A percentile compares a stretch with the other conserved stretches of the same genome.
Conservation (phyloP, 2,888 invertebrate genomes). For the Synanthedon vespiformis region DNA sequence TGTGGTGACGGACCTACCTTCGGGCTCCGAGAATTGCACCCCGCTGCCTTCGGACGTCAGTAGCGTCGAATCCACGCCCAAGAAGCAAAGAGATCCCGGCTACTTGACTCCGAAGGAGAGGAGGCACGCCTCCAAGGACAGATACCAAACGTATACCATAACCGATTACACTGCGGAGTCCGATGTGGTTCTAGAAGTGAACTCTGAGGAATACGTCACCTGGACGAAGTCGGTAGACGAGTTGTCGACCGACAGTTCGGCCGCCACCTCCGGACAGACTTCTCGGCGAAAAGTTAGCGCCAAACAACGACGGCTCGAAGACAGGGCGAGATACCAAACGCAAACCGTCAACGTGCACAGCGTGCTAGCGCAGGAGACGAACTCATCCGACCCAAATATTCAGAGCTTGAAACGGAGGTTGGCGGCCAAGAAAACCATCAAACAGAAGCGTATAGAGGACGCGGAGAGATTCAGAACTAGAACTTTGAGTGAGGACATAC, state of each 20-base stretch:
- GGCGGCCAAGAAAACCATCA: slow-evolving; percentile 59
- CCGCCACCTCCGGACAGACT: slow-evolving; percentile 40
- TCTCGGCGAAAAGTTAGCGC: slow-evolving; percentile 65
- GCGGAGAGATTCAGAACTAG: slow-evolving; percentile 81
- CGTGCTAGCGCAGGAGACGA: slow-evolving; percentile 25
- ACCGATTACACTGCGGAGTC: slow-evolving; percentile 59
- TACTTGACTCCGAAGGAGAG: slow-evolving; percentile 82
- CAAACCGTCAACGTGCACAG: slow-evolving; percentile 63
- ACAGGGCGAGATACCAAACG: slow-evolving; percentile 78
- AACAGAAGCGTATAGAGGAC: slow-evolving; percentile 73
- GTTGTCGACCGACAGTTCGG: slow-evolving; percentile 44
- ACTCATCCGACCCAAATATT: slow-evolving; percentile 38
- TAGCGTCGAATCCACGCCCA: slow-evolving; percentile 82
- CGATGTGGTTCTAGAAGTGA: slow-evolving; percentile 35
- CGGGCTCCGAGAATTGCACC: slow-evolving; percentile 68
- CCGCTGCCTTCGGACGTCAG: slow-evolving; percentile 78
- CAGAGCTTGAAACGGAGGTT: slow-evolving; percentile 49
- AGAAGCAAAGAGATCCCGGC: slow-evolving; percentile 62
- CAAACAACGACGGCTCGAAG: slow-evolving; percentile 75
- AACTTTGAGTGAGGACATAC: slow-evolving; percentile 71
- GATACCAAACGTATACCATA: slow-evolving; percentile 87
- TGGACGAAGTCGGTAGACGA: slow-evolving; percentile 62
- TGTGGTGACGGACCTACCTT: slow-evolving; percentile 67
- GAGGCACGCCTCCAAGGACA: slow-evolving; percentile 79
- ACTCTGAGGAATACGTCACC: slow-evolving; percentile 46